Percentiles rank a stretch among this genome's conserved stretches.
Conservation (phyloP, 2,113 vertebrate species). For the Narcine bancroftii region DNA sequence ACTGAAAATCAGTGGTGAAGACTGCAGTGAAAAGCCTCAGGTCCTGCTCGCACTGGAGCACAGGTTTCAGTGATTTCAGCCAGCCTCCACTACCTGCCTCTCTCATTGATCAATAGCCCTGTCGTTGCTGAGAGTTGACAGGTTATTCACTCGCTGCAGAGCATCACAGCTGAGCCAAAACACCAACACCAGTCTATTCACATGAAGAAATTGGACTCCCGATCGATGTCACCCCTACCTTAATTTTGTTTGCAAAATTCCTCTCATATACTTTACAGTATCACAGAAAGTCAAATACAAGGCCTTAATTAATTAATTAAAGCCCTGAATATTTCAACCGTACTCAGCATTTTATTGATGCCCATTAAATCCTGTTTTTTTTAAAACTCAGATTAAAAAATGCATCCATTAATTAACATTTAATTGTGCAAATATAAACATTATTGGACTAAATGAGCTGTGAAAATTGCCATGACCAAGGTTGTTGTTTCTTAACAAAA, state of each 20-base stretch:
- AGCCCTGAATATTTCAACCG: neutral
- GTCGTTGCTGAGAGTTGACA: neutral
- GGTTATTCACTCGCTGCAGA: neutral
- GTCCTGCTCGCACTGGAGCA: neutral
- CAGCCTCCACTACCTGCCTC: neutral
- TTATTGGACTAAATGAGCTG: neutral
- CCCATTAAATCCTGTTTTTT: neutral
- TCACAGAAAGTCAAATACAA: neutral
- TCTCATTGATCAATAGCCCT: no score
- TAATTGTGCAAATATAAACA: neutral
- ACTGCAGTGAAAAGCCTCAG: neutral
- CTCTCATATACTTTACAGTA: neutral
- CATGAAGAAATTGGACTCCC: neutral
- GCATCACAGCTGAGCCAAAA: neutral
- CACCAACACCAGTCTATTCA: neutral
- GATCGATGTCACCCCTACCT: no score
- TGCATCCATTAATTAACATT: neutral
- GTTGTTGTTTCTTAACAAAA: neutral
- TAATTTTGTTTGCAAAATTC: no score
- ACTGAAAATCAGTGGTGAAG: neutral
- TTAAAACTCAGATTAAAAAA: neutral
- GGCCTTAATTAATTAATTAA: neutral
- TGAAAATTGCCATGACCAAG: neutral
- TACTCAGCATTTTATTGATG: neutral
- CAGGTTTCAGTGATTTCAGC: neutral